Percentiles rank a stretch among this genome's conserved stretches.
Conservation (phyloP, 2,888 invertebrate species). For the Corbicula japonica region DNA sequence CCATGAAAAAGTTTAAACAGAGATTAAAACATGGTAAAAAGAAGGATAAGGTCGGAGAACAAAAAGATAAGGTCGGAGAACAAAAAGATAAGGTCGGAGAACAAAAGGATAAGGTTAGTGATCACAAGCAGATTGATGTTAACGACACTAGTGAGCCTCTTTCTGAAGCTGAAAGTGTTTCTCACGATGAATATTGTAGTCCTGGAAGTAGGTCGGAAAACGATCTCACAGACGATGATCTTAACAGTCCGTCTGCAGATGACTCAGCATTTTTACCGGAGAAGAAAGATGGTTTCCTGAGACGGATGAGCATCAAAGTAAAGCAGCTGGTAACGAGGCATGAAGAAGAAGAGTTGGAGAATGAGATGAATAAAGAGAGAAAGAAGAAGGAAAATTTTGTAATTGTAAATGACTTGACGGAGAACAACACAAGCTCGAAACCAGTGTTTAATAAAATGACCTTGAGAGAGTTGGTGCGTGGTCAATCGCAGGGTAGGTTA, state of each 20-base stretch:
- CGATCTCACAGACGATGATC: constrained; percentile 54
- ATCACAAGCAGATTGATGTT: neutral
- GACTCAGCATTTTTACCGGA: constrained; percentile 22
- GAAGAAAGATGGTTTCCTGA: constrained; percentile 67
- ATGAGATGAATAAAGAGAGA: constrained; percentile 36
- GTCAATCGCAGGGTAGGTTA: constrained; percentile 44
- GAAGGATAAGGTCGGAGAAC: constrained; percentile 20
- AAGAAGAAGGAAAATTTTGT: constrained; percentile 65
- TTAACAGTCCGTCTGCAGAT: constrained; percentile 34
- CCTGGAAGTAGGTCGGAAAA: constrained; percentile 46
- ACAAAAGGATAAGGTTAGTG: constrained; percentile 11
- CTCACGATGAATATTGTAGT: constrained; percentile 48
- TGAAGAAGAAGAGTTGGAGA: constrained; percentile 66
- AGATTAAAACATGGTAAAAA: constrained; percentile 58
- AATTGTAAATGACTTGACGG: constrained; percentile 78
- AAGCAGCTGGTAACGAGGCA: constrained; percentile 67
- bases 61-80: constrained; percentile 1
- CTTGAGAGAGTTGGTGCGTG: constrained; percentile 60
- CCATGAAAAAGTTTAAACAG: constrained; percentile 66
- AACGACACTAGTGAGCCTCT: constrained; percentile 9
- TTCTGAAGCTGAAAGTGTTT: constrained; percentile 31
- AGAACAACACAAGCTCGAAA: constrained; percentile 72
- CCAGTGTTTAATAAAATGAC: constrained; percentile 72
- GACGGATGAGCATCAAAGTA: constrained; percentile 78
- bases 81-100: constrained; percentile 1